Percentiles rank a stretch among this genome's conserved stretches.
Conservation (phyloP, 2,113 vertebrate genomes). For the Saccopteryx leptura region DNA sequence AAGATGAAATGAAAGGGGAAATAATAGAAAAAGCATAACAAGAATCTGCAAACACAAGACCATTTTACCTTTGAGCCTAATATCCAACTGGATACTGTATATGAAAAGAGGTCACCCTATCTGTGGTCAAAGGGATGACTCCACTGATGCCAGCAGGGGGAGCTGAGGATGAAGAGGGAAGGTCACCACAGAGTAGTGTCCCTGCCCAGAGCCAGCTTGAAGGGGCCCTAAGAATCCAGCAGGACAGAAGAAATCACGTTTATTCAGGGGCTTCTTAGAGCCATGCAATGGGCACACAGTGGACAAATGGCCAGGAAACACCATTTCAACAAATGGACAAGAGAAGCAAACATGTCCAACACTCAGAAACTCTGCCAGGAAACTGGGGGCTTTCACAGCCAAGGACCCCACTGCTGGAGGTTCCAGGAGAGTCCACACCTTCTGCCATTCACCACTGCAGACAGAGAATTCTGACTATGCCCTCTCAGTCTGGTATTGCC, state of each 20-base stretch:
- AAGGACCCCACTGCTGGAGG: not conserved
- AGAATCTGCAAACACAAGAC: not conserved
- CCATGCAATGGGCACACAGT: not conserved
- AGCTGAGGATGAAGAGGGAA: not conserved
- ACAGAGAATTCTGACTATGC: not conserved
- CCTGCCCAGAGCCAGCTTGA: not conserved
- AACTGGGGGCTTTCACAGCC: rapidly evolving
- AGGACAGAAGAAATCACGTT: not conserved
- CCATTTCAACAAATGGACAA: not conserved
- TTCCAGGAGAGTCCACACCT: not conserved
- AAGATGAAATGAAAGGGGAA: not conserved
- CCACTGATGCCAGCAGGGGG: too few relatives aligned
- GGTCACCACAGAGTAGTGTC: rapidly evolving
- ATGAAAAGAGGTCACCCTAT: not conserved
- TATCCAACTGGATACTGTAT: not conserved
- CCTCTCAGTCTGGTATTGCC: not conserved
- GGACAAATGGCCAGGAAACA: not conserved
- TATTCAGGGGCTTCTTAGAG: not conserved
- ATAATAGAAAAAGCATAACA: not conserved
- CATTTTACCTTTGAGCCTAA: not conserved
- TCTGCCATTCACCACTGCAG: not conserved
- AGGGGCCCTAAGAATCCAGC: not conserved
- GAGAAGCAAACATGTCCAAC: rapidly evolving
- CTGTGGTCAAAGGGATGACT: not conserved
- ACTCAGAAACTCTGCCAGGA: not conserved